phyloP scores from a whole-genome alignment of 2,113 vertebrate genomes.

The Mus pahari region DNA sequence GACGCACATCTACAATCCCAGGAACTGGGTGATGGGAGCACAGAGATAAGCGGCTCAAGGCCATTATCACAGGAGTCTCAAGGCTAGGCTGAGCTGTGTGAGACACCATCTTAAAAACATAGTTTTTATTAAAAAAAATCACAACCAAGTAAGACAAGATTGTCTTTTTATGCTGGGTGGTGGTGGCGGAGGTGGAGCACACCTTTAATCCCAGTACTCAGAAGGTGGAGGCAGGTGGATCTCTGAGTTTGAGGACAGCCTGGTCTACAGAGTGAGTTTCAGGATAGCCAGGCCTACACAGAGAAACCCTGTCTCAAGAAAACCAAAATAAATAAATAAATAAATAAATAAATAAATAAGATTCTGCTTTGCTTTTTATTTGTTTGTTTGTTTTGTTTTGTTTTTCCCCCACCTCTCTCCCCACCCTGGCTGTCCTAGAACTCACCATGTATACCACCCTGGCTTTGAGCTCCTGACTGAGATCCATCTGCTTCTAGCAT shows the following conservation, averaged over 20 bases:
- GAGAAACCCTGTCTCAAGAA: neutral
- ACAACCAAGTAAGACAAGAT: neutral
- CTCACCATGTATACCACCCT: neutral
- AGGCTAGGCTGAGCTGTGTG: neutral
- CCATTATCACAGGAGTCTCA: too few species aligned
- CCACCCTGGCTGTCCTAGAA: neutral
- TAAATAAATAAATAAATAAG: neutral
- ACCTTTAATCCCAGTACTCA: neutral
- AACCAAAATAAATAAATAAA: neutral
- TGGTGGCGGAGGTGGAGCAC: too few species aligned
- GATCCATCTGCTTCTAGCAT: neutral
- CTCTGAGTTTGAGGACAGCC: neutral
- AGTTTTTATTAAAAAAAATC: slow-evolving; percentile 4
- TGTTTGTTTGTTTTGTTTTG: neutral
- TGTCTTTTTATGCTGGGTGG: neutral
- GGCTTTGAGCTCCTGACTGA: neutral
- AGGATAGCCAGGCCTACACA: neutral
- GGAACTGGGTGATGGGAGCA: too few species aligned
- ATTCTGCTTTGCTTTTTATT: neutral
- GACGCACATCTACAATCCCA: neutral
- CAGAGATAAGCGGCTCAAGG: neutral
- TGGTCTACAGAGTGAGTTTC: neutral
- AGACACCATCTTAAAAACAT: neutral
- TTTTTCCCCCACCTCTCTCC: too few species aligned
- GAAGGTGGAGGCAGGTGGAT: neutral